These are phyloP conservation scores for Indicator indicator DNA, from an alignment of 2,113 vertebrate genomes.

Conservation along the genomic window DNA sequence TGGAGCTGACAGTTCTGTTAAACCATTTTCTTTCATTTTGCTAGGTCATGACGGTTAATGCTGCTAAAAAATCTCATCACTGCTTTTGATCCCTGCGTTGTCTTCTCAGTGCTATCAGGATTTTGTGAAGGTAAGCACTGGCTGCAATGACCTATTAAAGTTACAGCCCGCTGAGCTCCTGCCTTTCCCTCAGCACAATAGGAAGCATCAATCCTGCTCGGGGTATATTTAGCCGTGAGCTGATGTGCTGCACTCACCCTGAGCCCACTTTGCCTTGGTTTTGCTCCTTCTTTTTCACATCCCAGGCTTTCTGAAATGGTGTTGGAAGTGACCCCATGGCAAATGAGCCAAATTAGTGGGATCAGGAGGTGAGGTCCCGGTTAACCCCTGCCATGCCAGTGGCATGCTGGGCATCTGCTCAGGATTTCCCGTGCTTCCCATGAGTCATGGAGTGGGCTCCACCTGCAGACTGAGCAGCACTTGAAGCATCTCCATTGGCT, in stretches of 20 bases:
- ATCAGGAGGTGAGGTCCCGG: background rate
- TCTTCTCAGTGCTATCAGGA: slow-evolving; percentile 75
- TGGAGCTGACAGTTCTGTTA: slow-evolving; percentile 99
- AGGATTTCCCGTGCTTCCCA: background rate
- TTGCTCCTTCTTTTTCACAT: slow-evolving; percentile 65
- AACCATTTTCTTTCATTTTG: slow-evolving; percentile 93
- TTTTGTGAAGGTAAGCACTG: slow-evolving; percentile 84
- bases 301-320: slow-evolving; percentile 8
- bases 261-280: slow-evolving; percentile 57
- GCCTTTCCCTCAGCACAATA: slow-evolving; percentile 70
- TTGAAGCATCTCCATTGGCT: background rate
- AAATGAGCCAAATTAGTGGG: slow-evolving; percentile 46
- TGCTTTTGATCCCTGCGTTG: slow-evolving; percentile 84
- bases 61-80: slow-evolving; percentile 92
- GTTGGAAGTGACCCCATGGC: slow-evolving; percentile 21
- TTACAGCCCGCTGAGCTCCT: slow-evolving; percentile 75
- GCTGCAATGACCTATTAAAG: slow-evolving; percentile 81
- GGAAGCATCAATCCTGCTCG: slow-evolving; percentile 76
- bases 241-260: slow-evolving; percentile 58
- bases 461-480: background rate
- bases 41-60: slow-evolving; percentile 96
- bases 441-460: background rate
- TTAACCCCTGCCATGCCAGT: slow-evolving; percentile 23
- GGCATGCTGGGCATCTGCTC: background rate
- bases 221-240: slow-evolving; percentile 75